Conservation (phyloP, 2,113 vertebrate species). For the Glareola pratincola region DNA sequence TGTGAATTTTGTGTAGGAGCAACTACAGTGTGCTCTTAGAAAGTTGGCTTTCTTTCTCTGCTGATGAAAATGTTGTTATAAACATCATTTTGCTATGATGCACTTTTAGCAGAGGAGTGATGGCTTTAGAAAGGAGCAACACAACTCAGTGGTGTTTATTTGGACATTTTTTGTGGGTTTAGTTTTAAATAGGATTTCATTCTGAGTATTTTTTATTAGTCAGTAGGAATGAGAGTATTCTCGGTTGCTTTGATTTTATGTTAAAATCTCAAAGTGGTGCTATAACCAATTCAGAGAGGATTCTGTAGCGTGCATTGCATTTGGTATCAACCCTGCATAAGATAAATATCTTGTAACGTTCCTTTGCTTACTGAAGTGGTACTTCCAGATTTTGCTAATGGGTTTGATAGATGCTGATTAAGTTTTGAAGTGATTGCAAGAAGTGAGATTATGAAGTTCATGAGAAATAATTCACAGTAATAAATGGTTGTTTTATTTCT, state of each 20-base stretch:
- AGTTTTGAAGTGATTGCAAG: neutral
- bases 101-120: neutral
- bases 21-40: neutral
- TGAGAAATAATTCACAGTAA: neutral
- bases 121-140: neutral
- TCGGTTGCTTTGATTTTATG: neutral
- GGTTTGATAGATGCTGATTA: neutral
- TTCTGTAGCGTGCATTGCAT: fast-evolving
- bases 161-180: neutral
- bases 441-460: neutral
- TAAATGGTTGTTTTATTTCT: neutral
- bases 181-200: neutral
- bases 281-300: neutral
- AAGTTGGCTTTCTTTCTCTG: neutral
- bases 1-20: neutral
- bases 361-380: neutral
- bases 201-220: neutral
- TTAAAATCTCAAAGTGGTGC: neutral
- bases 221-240: neutral
- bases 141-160: neutral
- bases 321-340: neutral
- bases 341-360: neutral
- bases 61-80: neutral
- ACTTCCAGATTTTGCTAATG: neutral
- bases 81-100: neutral